phyloP scores from a whole-genome alignment of 1,140 invertebrate species.

The Megalopta genalis region DNA sequence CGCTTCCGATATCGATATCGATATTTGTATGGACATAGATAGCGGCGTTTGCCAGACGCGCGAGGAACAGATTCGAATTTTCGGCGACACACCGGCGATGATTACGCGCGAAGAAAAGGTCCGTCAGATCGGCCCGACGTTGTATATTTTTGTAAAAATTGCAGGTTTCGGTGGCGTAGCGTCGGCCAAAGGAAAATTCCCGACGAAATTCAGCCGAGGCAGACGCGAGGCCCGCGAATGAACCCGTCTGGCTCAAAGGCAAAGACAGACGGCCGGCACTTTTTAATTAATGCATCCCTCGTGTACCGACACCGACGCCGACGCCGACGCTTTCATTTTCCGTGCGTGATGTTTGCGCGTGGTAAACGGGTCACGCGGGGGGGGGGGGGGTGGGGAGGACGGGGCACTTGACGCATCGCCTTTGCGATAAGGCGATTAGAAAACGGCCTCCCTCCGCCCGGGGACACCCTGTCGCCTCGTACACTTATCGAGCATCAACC shows the following conservation, averaged over 20 bases:
- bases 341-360: not conserved
- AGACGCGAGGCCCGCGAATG: constrained; percentile 12
- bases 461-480: not conserved
- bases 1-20: too few relatives aligned
- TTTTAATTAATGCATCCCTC: constrained; percentile 39
- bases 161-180: not conserved
- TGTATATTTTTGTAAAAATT: not conserved
- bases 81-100: not conserved
- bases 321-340: constrained; percentile 13
- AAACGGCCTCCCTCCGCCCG: not conserved
- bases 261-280: constrained; percentile 6
- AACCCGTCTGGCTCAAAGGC: constrained; percentile 21
- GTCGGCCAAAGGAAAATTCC: not conserved
- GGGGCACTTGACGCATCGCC: constrained; percentile 14
- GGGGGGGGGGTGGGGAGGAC: too few relatives aligned
- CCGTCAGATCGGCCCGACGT: not conserved
- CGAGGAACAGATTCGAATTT: not conserved
- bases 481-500: not conserved
- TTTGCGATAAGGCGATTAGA: constrained; percentile 36
- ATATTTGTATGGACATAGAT: too few relatives aligned
- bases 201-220: not conserved
- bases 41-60: not conserved
- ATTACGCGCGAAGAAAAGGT: not conserved
- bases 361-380: constrained; percentile 17
- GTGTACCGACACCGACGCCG: not conserved